Evolutionary conservation across 2,113 vertebrate genomes (phyloP).

Genomic region (Ivindomyrus marchei): DNA sequence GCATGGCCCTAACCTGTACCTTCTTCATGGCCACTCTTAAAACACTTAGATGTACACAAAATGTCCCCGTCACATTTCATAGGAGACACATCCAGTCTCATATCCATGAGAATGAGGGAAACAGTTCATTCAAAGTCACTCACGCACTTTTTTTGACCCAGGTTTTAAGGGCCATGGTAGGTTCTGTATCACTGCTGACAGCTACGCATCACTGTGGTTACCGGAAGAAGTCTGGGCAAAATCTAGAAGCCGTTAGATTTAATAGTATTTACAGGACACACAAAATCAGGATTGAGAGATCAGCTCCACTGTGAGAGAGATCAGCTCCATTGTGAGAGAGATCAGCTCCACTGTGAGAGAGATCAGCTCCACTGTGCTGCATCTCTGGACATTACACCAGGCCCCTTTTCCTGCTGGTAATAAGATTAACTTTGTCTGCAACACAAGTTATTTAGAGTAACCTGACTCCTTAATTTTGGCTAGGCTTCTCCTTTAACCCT

Average conservation of each 20-base stretch:
- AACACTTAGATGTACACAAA: conserved; percentile 38
- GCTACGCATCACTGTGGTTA: not conserved
- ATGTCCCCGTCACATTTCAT: conserved; percentile 34
- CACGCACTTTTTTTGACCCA: not conserved
- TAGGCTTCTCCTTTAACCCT: not conserved
- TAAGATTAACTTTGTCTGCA: not conserved
- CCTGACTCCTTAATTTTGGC: not conserved
- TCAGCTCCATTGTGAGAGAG: not conserved
- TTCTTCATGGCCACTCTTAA: conserved; percentile 30
- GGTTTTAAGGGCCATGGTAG: not conserved
- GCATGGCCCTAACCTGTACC: conserved; percentile 40
- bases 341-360: not conserved
- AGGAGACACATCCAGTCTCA: conserved; percentile 25
- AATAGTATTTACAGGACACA: not conserved
- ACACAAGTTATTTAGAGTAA: not conserved
- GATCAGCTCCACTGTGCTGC: not conserved
- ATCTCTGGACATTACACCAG: not conserved
- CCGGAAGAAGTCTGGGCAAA: not conserved
- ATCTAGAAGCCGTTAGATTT: not conserved
- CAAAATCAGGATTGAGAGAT: not conserved
- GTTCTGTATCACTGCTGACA: not conserved
- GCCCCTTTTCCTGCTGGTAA: not conserved
- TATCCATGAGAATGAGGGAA: conserved; percentile 38
- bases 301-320: not conserved
- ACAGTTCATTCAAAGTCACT: not conserved